A percentile compares a stretch with the other conserved stretches of the same genome.
Evolutionary conservation across 2,113 vertebrate species (phyloP).

Genomic region (Tupaia tana): DNA sequence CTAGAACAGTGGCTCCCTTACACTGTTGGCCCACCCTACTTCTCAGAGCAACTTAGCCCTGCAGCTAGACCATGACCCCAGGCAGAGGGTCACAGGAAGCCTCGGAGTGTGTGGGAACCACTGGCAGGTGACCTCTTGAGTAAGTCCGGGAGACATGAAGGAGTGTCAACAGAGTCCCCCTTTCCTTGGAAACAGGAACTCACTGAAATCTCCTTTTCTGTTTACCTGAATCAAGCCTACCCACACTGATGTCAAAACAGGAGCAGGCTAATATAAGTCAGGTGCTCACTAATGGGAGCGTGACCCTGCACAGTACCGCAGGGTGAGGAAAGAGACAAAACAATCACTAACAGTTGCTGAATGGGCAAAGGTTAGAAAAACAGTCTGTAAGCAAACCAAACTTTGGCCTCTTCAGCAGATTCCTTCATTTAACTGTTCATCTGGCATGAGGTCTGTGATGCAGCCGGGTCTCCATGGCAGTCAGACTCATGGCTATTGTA

Average conservation of each 20-base stretch:
- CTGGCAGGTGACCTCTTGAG: not conserved
- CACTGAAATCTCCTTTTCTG: conserved; percentile 28
- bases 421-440: conserved; percentile 16
- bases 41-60: not conserved
- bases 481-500: not conserved
- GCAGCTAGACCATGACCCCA: not conserved
- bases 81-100: not conserved
- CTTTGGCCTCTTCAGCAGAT: conserved; percentile 14
- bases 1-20: fast-evolving
- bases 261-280: not conserved
- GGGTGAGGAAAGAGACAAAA: not conserved
- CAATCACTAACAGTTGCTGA: not conserved
- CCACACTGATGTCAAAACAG: conserved; percentile 1
- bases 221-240: conserved; percentile 14
- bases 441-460: not conserved
- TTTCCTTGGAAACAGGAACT: conserved; percentile 64
- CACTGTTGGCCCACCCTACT: not conserved
- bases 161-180: not conserved
- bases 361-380: conserved; percentile 26
- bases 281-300: not conserved
- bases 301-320: not conserved
- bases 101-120: not conserved
- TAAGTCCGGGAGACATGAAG: not conserved
- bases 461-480: not conserved
- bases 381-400: conserved; percentile 20